Evolutionary conservation across 2,888 invertebrate genomes (phyloP), one percentile per base, ranked within the genome.

Genomic region (Tiliacea citrago): DNA sequence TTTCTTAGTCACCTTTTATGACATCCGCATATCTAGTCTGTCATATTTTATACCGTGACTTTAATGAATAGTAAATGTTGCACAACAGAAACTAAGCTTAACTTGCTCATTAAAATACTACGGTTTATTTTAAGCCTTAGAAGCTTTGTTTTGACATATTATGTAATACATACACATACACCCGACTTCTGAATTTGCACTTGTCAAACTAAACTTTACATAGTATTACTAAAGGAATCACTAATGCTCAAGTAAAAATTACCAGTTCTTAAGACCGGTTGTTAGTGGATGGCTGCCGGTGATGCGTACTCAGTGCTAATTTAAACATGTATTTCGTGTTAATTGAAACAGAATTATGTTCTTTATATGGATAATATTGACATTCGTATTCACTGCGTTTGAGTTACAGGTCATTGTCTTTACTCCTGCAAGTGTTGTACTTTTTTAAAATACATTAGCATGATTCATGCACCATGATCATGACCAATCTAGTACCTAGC

Each of bases 331-430:
- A n/a, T n/a, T n/a, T 29, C 24, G 65, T 58, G 74, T 60, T 68
- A 67, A 73, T 74, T 74, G 45, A 42, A 69, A 21, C 61, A 55
- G 13, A 24, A 62, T 24, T 35, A 12, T 13, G n/a, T 65, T 58
- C 58, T 45, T 18, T 74, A 60, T 7, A 74, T 10, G 45, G 24
- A 60, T 51, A 60, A 75, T 75, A 68, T 68, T 68, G 45, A 53
- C 51, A 68, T 75, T 75, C 16, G 51, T 35, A 60, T 74, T 29
- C 57, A 29, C 18, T 18, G 35, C 18, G n/a, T 49, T 68, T 13
- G 42, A 42, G 47, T 29, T 63, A 21, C 21, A 55, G 47, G 29
- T 47, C 49, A 61, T 61, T 9, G 75, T 68, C 16, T 60, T 60
- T 0, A 12, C 3, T 16, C n/a, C 13, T 13, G 13, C 24, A 13